Conservation (phyloP, 2,113 vertebrate genomes). For the Astur gentilis region DNA sequence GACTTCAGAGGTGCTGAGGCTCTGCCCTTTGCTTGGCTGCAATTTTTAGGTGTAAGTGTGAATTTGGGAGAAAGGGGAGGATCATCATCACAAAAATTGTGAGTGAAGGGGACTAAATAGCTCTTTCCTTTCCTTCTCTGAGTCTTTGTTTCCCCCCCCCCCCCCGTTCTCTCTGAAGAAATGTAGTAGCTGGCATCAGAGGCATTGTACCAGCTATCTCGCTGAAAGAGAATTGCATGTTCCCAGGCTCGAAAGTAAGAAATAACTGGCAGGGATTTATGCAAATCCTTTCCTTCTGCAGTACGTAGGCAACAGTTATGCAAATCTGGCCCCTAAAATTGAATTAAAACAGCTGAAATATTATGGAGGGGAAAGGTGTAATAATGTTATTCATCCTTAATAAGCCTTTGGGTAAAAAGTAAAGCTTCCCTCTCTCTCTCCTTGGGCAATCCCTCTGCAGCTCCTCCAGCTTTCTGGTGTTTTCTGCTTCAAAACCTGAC, state of each 20-base stretch:
- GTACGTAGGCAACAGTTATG: accelerated
- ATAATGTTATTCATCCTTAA: neutral
- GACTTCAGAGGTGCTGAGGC: neutral
- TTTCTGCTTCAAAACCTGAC: neutral
- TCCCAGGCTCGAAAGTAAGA: neutral
- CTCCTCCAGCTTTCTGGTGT: neutral
- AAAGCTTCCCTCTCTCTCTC: neutral
- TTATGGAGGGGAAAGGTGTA: neutral
- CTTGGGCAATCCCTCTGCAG: neutral
- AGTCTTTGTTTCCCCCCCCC: neutral
- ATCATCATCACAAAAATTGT: neutral
- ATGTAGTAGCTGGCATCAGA: neutral
- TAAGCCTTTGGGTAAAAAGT: neutral
- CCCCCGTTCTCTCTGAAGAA: neutral
- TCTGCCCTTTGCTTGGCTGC: neutral
- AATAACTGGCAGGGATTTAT: neutral
- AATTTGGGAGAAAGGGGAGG: neutral
- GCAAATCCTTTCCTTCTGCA: neutral
- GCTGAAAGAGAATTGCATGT: neutral
- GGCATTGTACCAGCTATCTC: neutral
- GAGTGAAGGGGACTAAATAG: neutral
- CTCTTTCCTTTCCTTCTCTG: neutral
- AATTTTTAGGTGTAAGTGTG: neutral
- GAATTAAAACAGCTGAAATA: neutral
- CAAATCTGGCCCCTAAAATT: neutral